Evolutionary conservation across 2,888 invertebrate species (phyloP).

Genomic region (Bombylius discolor): DNA sequence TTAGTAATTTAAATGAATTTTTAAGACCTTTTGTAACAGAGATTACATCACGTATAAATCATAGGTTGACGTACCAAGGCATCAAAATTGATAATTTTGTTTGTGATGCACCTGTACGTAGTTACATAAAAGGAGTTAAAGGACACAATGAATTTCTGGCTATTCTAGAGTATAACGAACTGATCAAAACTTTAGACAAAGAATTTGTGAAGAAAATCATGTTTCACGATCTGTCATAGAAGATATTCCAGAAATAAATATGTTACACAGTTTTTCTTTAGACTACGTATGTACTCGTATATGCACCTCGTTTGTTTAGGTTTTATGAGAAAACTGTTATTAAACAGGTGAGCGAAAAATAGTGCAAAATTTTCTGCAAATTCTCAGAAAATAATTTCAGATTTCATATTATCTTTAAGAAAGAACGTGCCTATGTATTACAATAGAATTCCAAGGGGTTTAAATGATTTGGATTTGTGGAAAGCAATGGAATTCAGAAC

Average conservation of each 20-base stretch:
- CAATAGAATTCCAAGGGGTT: not conserved
- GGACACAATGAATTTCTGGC: no score
- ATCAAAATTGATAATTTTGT: no score
- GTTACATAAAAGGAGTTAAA: no score
- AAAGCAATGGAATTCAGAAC: not conserved
- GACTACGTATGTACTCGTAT: no score
- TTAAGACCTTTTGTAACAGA: no score
- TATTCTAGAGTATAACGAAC: not conserved
- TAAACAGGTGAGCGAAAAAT: not conserved
- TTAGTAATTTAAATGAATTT: no score
- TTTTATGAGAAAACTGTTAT: not conserved
- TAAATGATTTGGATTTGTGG: not conserved
- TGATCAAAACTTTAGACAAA: not conserved
- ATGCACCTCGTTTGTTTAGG: not conserved
- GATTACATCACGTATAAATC: no score
- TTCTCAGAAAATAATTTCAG: not conserved
- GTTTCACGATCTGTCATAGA: not conserved
- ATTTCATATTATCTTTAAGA: not conserved
- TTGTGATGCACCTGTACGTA: no score
- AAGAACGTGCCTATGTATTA: not conserved
- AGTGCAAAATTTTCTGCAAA: not conserved
- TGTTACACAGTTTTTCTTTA: not conserved
- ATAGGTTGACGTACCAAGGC: no score
- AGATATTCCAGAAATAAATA: not conserved
- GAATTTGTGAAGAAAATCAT: not conserved